Conservation (phyloP, 2,113 vertebrate genomes). For the Bucco capensis region DNA sequence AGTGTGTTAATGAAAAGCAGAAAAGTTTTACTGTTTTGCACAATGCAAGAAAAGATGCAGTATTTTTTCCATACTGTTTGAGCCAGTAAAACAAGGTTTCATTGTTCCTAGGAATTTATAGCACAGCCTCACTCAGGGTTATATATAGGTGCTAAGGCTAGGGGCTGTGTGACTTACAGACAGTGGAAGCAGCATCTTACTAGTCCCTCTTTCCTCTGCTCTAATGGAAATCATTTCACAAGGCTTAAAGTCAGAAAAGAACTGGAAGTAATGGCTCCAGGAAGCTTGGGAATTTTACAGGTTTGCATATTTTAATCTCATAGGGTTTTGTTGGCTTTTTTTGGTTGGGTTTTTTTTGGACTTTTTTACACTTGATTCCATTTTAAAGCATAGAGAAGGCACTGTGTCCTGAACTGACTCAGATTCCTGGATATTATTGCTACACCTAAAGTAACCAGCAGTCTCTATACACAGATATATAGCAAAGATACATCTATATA, state of each 20-base stretch:
- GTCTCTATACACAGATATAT: too few species aligned
- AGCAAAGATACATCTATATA: too few species aligned
- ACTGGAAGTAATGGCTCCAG: background rate
- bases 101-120: background rate
- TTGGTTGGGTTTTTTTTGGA: too few species aligned
- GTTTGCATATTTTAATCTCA: background rate
- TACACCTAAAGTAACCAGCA: background rate
- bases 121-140: background rate
- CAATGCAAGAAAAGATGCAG: rapidly evolving
- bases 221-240: background rate
- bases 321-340: too few species aligned
- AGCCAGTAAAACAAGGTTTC: background rate
- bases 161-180: background rate
- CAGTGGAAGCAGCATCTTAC: background rate
- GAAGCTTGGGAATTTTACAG: background rate
- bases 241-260: background rate
- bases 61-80: background rate
- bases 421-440: background rate
- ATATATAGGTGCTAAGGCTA: background rate
- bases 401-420: background rate
- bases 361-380: background rate
- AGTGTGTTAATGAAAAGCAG: background rate
- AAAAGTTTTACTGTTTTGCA: background rate
- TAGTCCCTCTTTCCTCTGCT: background rate
- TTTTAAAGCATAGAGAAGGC: background rate